These are phyloP conservation scores for Bacillus rossius DNA, from an alignment of 1,140 invertebrate species.

Conservation along the genomic window DNA sequence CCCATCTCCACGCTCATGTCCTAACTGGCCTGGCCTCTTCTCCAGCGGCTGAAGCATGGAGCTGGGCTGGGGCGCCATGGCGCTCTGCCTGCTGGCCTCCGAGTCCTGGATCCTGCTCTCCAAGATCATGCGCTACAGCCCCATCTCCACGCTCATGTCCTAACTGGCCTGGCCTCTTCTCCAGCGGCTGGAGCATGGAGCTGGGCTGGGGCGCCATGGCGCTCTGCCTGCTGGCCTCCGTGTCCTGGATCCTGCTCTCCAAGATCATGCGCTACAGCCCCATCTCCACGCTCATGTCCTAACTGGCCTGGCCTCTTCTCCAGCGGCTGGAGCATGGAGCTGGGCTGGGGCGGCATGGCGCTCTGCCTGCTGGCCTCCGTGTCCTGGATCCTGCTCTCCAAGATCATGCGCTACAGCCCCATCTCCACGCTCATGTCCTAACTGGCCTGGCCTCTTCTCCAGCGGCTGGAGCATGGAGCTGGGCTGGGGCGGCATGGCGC, in stretches of 20 bases:
- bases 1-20: constrained; percentile 45
- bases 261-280: constrained; percentile 88
- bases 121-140: constrained; percentile 85
- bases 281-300: constrained; percentile 37
- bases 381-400: constrained; percentile 81
- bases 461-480: constrained; percentile 77
- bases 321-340: constrained; percentile 73
- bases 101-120: constrained; percentile 81
- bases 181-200: constrained; percentile 74
- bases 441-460: constrained; percentile 64
- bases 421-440: constrained; percentile 38
- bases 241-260: constrained; percentile 80
- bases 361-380: constrained; percentile 70
- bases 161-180: constrained; percentile 67
- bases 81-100: constrained; percentile 67
- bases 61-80: constrained; percentile 75
- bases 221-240: constrained; percentile 66
- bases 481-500: constrained; percentile 72
- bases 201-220: constrained; percentile 77
- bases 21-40: constrained; percentile 68
- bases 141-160: constrained; percentile 42
- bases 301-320: constrained; percentile 66
- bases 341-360: constrained; percentile 76
- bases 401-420: constrained; percentile 85
- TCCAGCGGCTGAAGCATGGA: constrained; percentile 75